Base-by-base conservation (phyloP, 2,888 invertebrate species). In the Gisinianus flammeolus region DNA sequence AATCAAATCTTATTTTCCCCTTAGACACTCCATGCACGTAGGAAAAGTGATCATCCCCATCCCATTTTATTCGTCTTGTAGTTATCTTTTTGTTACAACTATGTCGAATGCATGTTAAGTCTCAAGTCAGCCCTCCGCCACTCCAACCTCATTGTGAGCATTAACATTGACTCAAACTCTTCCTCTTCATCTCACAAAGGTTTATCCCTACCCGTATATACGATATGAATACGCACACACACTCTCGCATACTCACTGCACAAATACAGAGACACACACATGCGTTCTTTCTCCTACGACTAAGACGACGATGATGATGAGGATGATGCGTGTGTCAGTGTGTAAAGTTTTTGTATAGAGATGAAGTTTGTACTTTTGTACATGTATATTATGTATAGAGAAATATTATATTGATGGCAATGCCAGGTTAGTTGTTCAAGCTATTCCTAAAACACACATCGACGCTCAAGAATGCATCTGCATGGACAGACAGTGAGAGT, bases 21-120 rank as follows among this genome's bases (percentile, higher is more conserved):
- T 76, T 70, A 76, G 77, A 64, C 66, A 77, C 79, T 79, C 80
- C 68, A 74, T 79, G 77, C 80, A 82, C 81, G 80, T 81, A 76
- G 76, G 79, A 80, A 82, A 62, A 80, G 68, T 75, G 80, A 79
- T 79, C 80, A 80, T 80, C 80, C 71, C 80, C 80, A 80, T 79
- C 80, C 81, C 80, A 80, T 80, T 80, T 78, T 79, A 80, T 79
- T 80, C 80, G 79, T 81, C 78, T 79, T 69, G 76, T 77, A 76
- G 68, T 76, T 56, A 68, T 62, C 73, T 73, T 44, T 62, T 26
- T 28, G 8, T 70, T 44, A 8, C 64, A 22, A 58, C 56, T 35
- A 35, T 62, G 31, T 35, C n/a, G n/a, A 24, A 72, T 72, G 72
- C 72, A 56, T 56, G 56, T 31, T 19, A 71, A 71, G 71, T 71